These are phyloP conservation scores for Macropis europaea DNA, from an alignment of 2,888 invertebrate genomes.

Conservation along the genomic window DNA sequence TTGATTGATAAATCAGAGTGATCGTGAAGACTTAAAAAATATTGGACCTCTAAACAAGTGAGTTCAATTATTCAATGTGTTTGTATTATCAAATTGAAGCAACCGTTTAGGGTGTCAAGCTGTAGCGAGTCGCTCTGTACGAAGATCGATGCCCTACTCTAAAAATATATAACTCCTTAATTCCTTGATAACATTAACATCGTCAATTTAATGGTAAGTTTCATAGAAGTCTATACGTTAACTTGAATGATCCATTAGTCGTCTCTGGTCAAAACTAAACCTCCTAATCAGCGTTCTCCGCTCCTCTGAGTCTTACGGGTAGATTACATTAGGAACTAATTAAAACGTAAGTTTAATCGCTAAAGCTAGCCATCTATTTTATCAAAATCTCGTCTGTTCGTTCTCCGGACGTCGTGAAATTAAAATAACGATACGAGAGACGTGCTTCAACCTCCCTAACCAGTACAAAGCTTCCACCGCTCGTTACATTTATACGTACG, in stretches of 20 bases:
- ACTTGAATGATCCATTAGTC: neutral
- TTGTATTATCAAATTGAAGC: no score
- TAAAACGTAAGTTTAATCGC: neutral
- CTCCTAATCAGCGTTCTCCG: neutral
- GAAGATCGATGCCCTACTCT: neutral
- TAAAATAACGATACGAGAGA: constrained; percentile 18
- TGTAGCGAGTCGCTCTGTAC: no score
- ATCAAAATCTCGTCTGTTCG: neutral
- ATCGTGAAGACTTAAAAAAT: no score
- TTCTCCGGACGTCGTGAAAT: neutral
- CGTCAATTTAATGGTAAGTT: constrained; percentile 10
- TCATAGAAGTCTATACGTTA: neutral
- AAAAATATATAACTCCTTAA: constrained; percentile 1
- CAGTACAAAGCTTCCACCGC: neutral
- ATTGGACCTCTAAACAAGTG: no score
- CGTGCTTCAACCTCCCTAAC: neutral
- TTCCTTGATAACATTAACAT: constrained; percentile 1
- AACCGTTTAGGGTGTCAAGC: no score
- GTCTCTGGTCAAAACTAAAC: neutral
- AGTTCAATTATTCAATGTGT: no score
- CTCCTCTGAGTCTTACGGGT: neutral
- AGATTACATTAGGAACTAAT: constrained; percentile 12
- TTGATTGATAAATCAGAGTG: no score
- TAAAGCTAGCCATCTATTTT: constrained; percentile 1
- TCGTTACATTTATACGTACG: neutral